Evolutionary conservation across 1,140 invertebrate species (phyloP).

Genomic region (Patella vulgata): DNA sequence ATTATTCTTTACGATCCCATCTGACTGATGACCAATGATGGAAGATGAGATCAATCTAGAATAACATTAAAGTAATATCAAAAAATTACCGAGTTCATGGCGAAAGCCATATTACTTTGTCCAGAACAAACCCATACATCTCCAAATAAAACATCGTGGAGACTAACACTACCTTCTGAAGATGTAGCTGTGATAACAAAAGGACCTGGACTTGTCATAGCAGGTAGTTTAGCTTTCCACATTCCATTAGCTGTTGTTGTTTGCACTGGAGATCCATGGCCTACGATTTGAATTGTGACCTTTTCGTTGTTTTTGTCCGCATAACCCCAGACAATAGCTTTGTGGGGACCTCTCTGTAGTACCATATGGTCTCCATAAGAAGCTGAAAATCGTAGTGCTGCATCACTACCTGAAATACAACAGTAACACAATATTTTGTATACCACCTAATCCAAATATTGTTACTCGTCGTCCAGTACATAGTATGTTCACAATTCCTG

Average conservation of each 20-base stretch:
- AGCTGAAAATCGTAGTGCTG: constrained; percentile 20
- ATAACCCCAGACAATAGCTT: constrained; percentile 34
- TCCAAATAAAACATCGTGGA: constrained; percentile 56
- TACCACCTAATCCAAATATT: too few relatives aligned
- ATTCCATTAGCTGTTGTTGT: background rate
- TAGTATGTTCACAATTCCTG: too few relatives aligned
- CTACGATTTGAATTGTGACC: constrained; percentile 2
- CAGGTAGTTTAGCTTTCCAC: constrained; percentile 30
- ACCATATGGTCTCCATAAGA: constrained; percentile 58
- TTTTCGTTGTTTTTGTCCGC: background rate
- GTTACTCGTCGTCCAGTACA: too few relatives aligned
- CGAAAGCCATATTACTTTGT: constrained; percentile 61
- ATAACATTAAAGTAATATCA: too few relatives aligned
- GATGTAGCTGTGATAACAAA: constrained; percentile 16
- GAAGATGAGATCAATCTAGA: too few relatives aligned
- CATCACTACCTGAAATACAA: background rate
- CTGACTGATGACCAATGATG: too few relatives aligned
- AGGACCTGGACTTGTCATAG: constrained; percentile 17
- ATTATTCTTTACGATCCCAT: too few relatives aligned
- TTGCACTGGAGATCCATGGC: background rate
- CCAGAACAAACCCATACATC: constrained; percentile 60
- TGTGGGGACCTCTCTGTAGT: constrained; percentile 43
- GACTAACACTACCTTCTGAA: constrained; percentile 27
- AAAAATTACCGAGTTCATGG: too few relatives aligned
- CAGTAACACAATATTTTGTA: background rate